Percentiles rank a stretch among this genome's conserved stretches.
Evolutionary conservation across 2,797 vertebrate genomes (phyloP).

Genomic region (Eleutherodactylus coqui): DNA sequence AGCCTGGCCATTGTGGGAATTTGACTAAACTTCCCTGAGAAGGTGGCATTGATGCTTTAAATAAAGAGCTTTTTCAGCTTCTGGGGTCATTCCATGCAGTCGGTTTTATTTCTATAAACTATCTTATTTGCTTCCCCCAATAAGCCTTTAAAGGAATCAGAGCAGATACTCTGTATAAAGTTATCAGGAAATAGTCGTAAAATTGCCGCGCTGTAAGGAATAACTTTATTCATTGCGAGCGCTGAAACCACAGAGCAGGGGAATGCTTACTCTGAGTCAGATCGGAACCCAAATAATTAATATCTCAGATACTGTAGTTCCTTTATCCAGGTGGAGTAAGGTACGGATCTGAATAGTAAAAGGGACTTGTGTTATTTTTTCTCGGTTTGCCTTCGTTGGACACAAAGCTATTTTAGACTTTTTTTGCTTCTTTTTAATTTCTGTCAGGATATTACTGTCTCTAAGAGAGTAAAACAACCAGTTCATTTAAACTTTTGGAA

Average conservation of each 20-base stretch:
- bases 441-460: slow-evolving; percentile 45
- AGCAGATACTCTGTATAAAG: slow-evolving; percentile 59
- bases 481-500: background rate
- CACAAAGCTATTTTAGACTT: slow-evolving; percentile 42
- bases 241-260: slow-evolving; percentile 72
- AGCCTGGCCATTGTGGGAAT: slow-evolving; percentile 13
- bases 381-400: slow-evolving; percentile 1
- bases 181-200: slow-evolving; percentile 50
- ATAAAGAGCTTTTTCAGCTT: slow-evolving; percentile 40
- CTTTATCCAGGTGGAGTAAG: slow-evolving; percentile 66
- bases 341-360: slow-evolving; percentile 67
- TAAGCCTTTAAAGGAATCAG: slow-evolving; percentile 55
- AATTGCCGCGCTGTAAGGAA: slow-evolving; percentile 37
- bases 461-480: background rate
- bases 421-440: slow-evolving; percentile 20
- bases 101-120: slow-evolving; percentile 28
- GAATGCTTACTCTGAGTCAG: slow-evolving; percentile 67
- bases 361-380: slow-evolving; percentile 58
- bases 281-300: slow-evolving; percentile 69
- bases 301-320: slow-evolving; percentile 62
- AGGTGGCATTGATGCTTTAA: slow-evolving; percentile 23
- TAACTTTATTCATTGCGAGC: slow-evolving; percentile 67
- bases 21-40: slow-evolving; percentile 26
- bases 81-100: slow-evolving; percentile 26
- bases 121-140: slow-evolving; percentile 40